Conservation (phyloP, 1,140 invertebrate genomes). For the Luehdorfia chinensis region DNA sequence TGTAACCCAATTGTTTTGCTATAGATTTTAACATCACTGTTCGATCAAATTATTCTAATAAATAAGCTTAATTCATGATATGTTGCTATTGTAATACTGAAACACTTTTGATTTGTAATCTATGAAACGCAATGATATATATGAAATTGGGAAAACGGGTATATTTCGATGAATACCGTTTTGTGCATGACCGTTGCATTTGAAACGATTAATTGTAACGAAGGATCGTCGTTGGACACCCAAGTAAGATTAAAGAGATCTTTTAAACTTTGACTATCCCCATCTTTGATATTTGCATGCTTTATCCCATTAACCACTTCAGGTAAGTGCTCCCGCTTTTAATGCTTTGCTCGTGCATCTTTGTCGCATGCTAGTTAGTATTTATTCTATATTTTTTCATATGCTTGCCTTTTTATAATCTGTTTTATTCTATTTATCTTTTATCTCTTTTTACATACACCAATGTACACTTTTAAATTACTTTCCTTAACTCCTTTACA, state of each 20-base stretch:
- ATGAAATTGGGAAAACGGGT: slow-evolving; percentile 28
- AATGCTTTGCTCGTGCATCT: slow-evolving; percentile 58
- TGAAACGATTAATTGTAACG: slow-evolving; percentile 46
- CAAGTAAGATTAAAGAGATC: slow-evolving; percentile 64
- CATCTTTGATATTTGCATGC: slow-evolving; percentile 52
- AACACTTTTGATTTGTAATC: slow-evolving; percentile 46
- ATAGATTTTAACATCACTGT: slow-evolving; percentile 65
- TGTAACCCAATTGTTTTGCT: slow-evolving; percentile 68
- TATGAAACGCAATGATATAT: slow-evolving; percentile 28
- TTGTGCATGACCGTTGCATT: slow-evolving; percentile 52
- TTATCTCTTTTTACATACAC: slow-evolving; percentile 49
- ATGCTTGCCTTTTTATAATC: slow-evolving; percentile 58
- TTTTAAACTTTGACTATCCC: slow-evolving; percentile 47
- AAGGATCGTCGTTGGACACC: slow-evolving; percentile 73
- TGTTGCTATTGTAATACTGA: slow-evolving; percentile 58
- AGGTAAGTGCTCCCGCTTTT: slow-evolving; percentile 53
- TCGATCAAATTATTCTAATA: slow-evolving; percentile 48
- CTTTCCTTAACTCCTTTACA: slow-evolving; percentile 43
- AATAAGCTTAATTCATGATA: slow-evolving; percentile 64
- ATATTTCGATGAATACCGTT: slow-evolving; percentile 29
- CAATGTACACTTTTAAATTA: slow-evolving; percentile 35
- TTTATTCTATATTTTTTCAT: slow-evolving; percentile 40
- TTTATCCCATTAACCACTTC: slow-evolving; percentile 30
- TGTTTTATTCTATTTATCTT: slow-evolving; percentile 62
- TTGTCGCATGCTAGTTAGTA: slow-evolving; percentile 56